Base-by-base conservation (phyloP, 1,140 invertebrate genomes). In the Drosophila albomicans region DNA sequence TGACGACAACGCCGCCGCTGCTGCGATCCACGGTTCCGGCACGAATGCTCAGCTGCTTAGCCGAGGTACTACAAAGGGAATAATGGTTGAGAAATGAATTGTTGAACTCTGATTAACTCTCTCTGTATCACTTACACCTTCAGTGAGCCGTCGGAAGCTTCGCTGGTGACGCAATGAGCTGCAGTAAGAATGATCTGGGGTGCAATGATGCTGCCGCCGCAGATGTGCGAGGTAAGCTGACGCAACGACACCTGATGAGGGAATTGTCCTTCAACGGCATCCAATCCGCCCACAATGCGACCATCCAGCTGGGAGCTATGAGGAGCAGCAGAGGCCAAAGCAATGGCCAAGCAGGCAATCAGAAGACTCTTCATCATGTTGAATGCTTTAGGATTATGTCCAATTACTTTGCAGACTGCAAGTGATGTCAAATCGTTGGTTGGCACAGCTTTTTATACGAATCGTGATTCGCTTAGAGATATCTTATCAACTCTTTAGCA, bases 21-120 rank as follows among this genome's bases (percentile, higher is more conserved):
- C 81, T 68, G 0, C 85, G 80, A 66, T 91, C 73, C 7, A 68
- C 75, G 54, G 52, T 59, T 8, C 89, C 90, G 8, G 82, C 72
- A 1, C 82, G 90, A 8, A 91, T 59, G 32, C 48, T 75, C 1
- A 80, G 66, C 0, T 57, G 46, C 0, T 63, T 69, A 0, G 84
- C 51, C 1, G 69, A 48, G 15, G 35, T 35, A 2, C 35, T 35
- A 2, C 8, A 35, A 35, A 35, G 0, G 32, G 8, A 35, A 8
- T 0, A 7, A 35, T 7, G 0, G 8, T 35, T 35, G 35, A 35
- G 3, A 25, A 25, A 25, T 25, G 0, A 25, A 35, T 35, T 35
- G 35, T 1, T 35, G 35, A 10, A 35, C 35, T 35, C 20, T 1
- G 35, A 35, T 3, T 1, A 35, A 1, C 35, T 35, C 35, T 35